Evolutionary conservation across 2,797 vertebrate species (phyloP).

Genomic region (Xenops minutus): DNA sequence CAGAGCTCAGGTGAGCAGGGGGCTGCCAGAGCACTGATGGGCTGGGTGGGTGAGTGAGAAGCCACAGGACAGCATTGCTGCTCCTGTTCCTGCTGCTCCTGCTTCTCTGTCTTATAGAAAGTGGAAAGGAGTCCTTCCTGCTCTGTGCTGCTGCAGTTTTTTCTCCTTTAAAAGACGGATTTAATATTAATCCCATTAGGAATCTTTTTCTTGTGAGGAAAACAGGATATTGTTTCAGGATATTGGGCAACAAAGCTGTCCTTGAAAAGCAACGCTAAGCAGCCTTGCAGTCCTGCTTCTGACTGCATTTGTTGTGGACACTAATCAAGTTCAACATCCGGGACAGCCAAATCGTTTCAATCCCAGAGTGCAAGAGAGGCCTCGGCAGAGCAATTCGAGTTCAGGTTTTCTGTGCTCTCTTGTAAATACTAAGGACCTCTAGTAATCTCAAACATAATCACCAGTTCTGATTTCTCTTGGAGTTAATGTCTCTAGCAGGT

Average conservation of each 20-base stretch:
- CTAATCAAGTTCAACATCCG: not conserved
- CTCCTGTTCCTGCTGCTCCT: not conserved
- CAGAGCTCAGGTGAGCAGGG: not conserved
- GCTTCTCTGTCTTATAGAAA: not conserved
- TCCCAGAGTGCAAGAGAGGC: not conserved
- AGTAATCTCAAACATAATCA: not conserved
- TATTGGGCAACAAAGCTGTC: conserved; percentile 56
- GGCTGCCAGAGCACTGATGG: not conserved
- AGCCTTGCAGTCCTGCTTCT: not conserved
- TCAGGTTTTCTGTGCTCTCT: not conserved
- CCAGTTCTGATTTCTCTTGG: not conserved
- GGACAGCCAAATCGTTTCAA: not conserved
- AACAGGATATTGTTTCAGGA: conserved; percentile 65
- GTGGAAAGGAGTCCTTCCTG: not conserved
- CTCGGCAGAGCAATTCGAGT: not conserved
- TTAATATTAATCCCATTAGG: conserved; percentile 59
- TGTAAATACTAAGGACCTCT: not conserved
- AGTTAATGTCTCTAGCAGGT: conserved; percentile 28
- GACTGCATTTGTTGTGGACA: not conserved
- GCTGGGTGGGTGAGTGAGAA: not conserved
- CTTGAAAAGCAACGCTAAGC: conserved; percentile 40
- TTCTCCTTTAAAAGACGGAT: conserved; percentile 37
- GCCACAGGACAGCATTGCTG: not conserved
- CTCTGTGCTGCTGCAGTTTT: not conserved
- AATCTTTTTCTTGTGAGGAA: conserved; percentile 39